Base-by-base conservation (phyloP, 37 sponge, comb jelly and placozoan genomes). In the Agelas oroides region DNA sequence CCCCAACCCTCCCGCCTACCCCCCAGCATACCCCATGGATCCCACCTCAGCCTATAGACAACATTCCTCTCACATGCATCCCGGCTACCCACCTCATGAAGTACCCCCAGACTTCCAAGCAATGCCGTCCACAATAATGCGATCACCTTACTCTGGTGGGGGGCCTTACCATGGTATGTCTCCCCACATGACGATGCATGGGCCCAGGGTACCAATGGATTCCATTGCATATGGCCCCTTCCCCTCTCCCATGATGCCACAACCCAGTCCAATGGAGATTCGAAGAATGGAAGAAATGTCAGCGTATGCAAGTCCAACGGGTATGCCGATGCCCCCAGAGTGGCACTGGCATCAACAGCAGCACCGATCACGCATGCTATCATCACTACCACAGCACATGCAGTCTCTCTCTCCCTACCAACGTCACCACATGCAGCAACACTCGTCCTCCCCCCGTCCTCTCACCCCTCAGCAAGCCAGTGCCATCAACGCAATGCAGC, bases 291-390 rank as follows among this genome's bases (percentile, higher is more conserved):
- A 65, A 17, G 79, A 78, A 46, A 36, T 78, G 5, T 52, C 65
- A 0, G 52, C 79, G 14, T 78, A 78, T 31, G 65, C 61, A 8
- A 41, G 70, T 35, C 70, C 54, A 20, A 75, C 64, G 0, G 86
- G 86, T 34, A 87, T 87, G 64, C 31, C 73, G 0, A 87, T 87
- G 64, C 31, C 73, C 21, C 61, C 87, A 0, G 80, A 87, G 36
- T 79, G 80, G 80, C 78, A 76, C 41, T 76, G 76, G 71, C 77
- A 83, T 46, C 77, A 77, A 56, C 70, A 83, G 60, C 77, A 77
- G 64, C 70, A 71, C 54, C 84, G 62, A 5, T 61, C 62, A 27
- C n/a, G 62, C 65, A 58, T 71, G 31, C 31, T 79, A 37, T 38
- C 82, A 8, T 36, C 82, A 18, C 58, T 71, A 2, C 80, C 80